These are phyloP conservation scores for Lasioglossum lativentre DNA, from an alignment of 2,888 invertebrate genomes.

Conservation along the genomic window DNA sequence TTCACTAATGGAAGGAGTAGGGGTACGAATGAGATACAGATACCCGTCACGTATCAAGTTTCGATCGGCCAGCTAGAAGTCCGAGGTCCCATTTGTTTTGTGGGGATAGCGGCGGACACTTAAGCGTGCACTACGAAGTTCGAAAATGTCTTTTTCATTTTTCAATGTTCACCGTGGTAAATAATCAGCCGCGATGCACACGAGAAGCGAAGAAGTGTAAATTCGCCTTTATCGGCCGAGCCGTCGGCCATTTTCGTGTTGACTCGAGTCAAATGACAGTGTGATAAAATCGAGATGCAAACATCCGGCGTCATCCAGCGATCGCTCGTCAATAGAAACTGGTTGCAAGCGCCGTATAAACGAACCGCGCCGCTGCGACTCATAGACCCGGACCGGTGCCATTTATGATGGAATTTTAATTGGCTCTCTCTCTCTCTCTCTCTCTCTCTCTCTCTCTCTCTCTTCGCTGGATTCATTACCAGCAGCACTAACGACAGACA, in stretches of 20 bases:
- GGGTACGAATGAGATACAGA: no score
- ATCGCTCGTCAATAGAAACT: not conserved
- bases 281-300: constrained; percentile 7
- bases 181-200: not conserved
- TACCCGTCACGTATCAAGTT: no score
- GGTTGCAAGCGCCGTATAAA: not conserved
- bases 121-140: not conserved
- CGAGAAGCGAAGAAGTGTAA: not conserved
- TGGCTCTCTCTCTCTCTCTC: constrained; percentile 10
- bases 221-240: constrained; percentile 16
- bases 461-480: constrained; percentile 24
- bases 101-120: no score
- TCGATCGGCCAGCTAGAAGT: no score
- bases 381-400: constrained; percentile 1
- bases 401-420: constrained; percentile 41
- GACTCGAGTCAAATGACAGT: constrained; percentile 16
- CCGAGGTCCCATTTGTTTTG: no score
- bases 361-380: constrained; percentile 7
- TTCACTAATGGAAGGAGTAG: not conserved
- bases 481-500: not conserved
- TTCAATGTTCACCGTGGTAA: no score
- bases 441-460: no score
- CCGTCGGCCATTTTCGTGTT: constrained; percentile 55
- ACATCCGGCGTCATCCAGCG: not conserved
- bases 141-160: no score